A percentile compares a stretch with the other conserved stretches of the same genome.
These are phyloP conservation scores for Pongo pygmaeus DNA, from an alignment of 2,113 vertebrate genomes.

Conservation along the genomic window DNA sequence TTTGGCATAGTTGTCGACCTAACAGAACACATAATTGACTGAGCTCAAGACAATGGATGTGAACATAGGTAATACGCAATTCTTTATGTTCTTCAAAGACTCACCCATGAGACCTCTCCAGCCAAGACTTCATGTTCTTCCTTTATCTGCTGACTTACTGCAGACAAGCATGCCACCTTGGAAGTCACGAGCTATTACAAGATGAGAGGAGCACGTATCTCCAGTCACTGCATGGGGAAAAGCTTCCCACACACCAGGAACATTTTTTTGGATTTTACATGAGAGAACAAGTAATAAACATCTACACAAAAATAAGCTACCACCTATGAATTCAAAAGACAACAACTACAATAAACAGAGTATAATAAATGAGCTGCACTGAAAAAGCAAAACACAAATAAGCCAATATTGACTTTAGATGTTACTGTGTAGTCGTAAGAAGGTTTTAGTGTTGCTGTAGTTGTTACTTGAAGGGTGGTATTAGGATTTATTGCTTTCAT, in stretches of 20 bases:
- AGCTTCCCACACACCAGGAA: background rate
- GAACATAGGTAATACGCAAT: background rate
- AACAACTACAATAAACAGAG: background rate
- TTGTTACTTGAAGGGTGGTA: background rate
- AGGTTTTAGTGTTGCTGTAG: background rate
- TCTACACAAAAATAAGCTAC: background rate
- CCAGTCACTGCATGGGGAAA: background rate
- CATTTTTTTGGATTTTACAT: background rate
- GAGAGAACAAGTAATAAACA: background rate
- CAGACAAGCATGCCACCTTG: rapidly evolving
- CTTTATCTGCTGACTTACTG: background rate
- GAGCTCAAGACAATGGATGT: rapidly evolving
- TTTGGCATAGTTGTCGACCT: no score
- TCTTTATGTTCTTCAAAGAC: no score
- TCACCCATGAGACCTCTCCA: background rate
- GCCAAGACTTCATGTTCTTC: background rate
- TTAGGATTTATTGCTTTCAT: background rate
- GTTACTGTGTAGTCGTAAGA: rapidly evolving
- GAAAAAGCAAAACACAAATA: rapidly evolving
- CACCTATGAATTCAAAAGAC: background rate
- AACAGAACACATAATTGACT: background rate
- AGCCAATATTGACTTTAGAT: rapidly evolving
- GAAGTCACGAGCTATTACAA: background rate
- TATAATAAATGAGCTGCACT: rapidly evolving
- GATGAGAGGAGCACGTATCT: background rate